Conservation (phyloP, 1,140 invertebrate genomes). For the Drosophila bocki region DNA sequence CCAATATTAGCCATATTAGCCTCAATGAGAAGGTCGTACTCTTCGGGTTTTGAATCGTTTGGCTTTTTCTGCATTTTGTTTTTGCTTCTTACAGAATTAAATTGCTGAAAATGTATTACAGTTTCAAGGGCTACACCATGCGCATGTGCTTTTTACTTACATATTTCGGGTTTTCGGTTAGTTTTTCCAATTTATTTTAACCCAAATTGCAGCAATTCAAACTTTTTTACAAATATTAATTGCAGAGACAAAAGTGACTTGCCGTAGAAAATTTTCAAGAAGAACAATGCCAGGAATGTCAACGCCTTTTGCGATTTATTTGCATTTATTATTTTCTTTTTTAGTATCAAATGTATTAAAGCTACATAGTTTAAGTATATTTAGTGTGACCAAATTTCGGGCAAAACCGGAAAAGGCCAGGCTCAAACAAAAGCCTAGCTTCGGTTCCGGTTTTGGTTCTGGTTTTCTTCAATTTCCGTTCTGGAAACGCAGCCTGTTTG, state of each 20-base stretch:
- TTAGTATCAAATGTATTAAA: not conserved
- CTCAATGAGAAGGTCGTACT: not conserved
- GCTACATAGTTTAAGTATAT: not conserved
- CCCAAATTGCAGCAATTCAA: too few relatives aligned
- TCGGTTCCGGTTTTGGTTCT: constrained; percentile 2
- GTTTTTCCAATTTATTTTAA: too few relatives aligned
- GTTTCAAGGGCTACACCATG: not conserved
- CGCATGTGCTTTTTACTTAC: too few relatives aligned
- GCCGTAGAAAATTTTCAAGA: too few relatives aligned
- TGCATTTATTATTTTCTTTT: too few relatives aligned
- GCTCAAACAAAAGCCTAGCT: constrained; percentile 10
- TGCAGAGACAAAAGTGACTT: too few relatives aligned
- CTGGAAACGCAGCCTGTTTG: constrained; percentile 20
- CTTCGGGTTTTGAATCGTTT: not conserved
- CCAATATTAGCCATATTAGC: not conserved
- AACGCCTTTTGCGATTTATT: too few relatives aligned
- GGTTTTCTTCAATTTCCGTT: not conserved
- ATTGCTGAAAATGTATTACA: not conserved
- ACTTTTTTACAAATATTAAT: too few relatives aligned
- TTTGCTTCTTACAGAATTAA: not conserved
- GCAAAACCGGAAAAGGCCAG: constrained; percentile 20
- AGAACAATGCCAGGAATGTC: too few relatives aligned
- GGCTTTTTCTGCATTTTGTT: not conserved
- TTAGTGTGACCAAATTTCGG: not conserved
- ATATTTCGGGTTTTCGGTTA: too few relatives aligned